Evolutionary conservation across 2,113 vertebrate species (phyloP), one percentile per base, ranked within the genome.

Genomic region (Tyrannus savana): DNA sequence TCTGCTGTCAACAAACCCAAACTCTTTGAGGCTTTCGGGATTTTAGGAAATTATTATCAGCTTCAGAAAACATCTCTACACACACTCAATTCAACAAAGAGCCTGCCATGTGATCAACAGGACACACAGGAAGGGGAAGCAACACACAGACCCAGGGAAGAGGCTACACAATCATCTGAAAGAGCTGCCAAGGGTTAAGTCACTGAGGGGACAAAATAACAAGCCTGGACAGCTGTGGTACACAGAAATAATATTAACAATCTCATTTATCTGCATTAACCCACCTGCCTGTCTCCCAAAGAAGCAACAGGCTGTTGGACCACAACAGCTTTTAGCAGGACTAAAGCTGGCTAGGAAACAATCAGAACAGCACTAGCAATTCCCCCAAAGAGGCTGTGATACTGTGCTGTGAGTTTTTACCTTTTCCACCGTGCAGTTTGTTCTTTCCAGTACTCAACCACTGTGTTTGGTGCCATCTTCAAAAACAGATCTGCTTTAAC

Each of bases 391-490:
- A 10, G 77, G n/a, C 25, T 46, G 14, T 7, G 30, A 67, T 5
- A 18, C 6, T 35, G 8, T 2, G 25, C 0, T 33, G 17, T 0
- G 5, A 66, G 33, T 2, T 66, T 76, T 62, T 8, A 67, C 24
- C 42, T 84, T 74, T 44, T n/a, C 82, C 35, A 62, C 42, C 47
- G 18, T 2, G 6, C 33, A 12, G 7, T n/a, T 31, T 25, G 27
- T 21, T 90, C 47, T 27, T 37, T 82, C 10, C 67, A n/a, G 75
- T 23, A 35, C 75, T 42, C 58, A 73, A 5, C 14, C 30, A 13
- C 28, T 42, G 23, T 1, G 3, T 31, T 35, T 83, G 85, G 14
- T 7, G 53, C 37, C 66, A 30, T 22, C 35, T 59, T 71, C 67
- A 83, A 85, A 89, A 62, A 3, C 35, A 58, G 11, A 46, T 31